Evolutionary conservation across 2,888 invertebrate genomes (phyloP), one percentile per base, ranked within the genome.

Genomic region (Netelia melanura): DNA sequence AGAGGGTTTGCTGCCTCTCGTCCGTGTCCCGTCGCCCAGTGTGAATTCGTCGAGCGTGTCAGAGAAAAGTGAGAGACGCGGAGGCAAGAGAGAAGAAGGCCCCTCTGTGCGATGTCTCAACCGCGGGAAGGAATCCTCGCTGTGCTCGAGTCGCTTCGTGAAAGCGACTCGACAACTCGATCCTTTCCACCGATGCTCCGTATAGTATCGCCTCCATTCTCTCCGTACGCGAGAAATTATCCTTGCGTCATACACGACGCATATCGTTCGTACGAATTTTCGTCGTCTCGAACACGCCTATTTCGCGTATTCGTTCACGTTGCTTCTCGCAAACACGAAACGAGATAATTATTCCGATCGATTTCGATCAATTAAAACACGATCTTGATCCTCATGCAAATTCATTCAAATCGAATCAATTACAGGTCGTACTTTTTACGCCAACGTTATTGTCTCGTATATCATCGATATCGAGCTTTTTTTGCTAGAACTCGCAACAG

Each of bases 41-140:
- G 87, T 79, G 83, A 89, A 85, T 88, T 89, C 90, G 88, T 89
- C 87, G 89, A 91, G 90, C 91, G 92, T 91, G 89, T 88, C 91
- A 83, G 75, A 81, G 21, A 38, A 58, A 64, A 81, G 62, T 67
- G 58, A 77, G 43, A 48, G 25, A 44, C 25, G 25, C 10, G 0
- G 23, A 17, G 21, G 21, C 9, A 44, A 38, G 14, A 43, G n/a
- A 74, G 30, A 44, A 21, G 56, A 56, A 21, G 21, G 21, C 21
- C 21, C 5, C 44, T 56, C 71, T 72, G 25, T 82, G 72, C 90
- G 89, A 90, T 92, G 92, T 92, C 91, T 90, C 91, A 91, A 91
- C 91, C 88, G 70, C 83, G 78, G 88, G 87, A 65, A 48, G 38
- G 38, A 74, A 71, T 72, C 65, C 58, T 62, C 68, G 44, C 65